Evolutionary conservation across 1,140 invertebrate genomes (phyloP).

Genomic region (Hypsibius dujardini): DNA sequence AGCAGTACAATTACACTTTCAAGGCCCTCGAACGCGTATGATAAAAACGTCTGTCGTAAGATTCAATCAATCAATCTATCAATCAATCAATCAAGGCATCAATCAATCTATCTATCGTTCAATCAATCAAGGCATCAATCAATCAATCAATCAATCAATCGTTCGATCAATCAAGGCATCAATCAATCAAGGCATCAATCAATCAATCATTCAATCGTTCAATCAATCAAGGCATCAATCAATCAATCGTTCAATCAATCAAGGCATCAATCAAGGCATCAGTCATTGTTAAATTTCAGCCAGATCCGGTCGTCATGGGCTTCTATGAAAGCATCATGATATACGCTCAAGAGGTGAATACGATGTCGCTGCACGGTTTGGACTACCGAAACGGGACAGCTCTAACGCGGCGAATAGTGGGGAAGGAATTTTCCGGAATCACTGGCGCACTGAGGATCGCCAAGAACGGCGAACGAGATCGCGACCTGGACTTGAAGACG

Average conservation of each 20-base stretch:
- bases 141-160: no score
- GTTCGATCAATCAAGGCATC: no score
- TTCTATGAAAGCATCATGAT: background rate
- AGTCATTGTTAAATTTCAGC: background rate
- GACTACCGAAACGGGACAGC: background rate
- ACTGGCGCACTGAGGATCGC: background rate
- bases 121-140: no score
- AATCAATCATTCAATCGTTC: no score
- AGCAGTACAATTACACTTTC: background rate
- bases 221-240: no score
- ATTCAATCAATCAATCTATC: background rate
- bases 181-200: no score
- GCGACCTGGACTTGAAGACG: background rate
- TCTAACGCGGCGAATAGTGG: background rate
- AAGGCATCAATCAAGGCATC: no score
- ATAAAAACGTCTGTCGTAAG: background rate
- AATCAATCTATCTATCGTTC: no score
- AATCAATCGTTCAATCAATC: no score
- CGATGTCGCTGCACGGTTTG: background rate
- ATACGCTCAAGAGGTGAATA: slow-evolving; percentile 7
- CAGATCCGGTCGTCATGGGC: background rate
- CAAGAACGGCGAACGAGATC: background rate
- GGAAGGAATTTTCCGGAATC: background rate
- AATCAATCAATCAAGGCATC: no score
- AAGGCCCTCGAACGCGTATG: background rate